Evolutionary conservation across 2,888 invertebrate genomes (phyloP).

Genomic region (Agrochola circellaris): DNA sequence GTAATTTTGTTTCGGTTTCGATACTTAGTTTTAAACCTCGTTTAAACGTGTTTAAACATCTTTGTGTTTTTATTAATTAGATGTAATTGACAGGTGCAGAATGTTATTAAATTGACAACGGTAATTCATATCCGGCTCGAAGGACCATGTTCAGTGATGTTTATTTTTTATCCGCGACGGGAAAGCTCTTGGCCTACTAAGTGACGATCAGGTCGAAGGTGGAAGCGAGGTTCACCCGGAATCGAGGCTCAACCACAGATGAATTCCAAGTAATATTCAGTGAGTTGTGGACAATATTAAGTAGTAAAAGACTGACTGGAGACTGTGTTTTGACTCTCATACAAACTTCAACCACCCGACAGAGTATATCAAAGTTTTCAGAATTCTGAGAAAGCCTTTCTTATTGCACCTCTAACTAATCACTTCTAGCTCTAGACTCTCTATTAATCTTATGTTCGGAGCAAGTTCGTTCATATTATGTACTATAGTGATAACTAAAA

Average conservation of each 20-base stretch:
- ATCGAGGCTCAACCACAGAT: too few species aligned
- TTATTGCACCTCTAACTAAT: background rate
- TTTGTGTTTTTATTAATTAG: background rate
- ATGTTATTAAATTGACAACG: background rate
- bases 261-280: too few species aligned
- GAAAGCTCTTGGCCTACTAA: too few species aligned
- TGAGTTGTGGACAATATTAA: background rate
- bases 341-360: background rate
- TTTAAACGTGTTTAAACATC: background rate
- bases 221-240: too few species aligned
- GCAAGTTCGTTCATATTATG: too few species aligned
- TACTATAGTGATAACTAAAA: too few species aligned
- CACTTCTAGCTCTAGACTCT: background rate
- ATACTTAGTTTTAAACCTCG: background rate
- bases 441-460: background rate
- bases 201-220: too few species aligned
- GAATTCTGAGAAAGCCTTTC: background rate
- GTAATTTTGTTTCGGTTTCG: background rate
- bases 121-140: background rate
- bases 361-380: background rate
- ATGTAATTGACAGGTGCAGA: background rate
- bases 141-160: background rate
- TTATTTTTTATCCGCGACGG: too few species aligned
- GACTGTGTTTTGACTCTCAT: too few species aligned
- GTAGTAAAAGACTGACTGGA: background rate